Percentiles rank a stretch among this genome's conserved stretches.
Conservation (phyloP, 2,797 vertebrate species). For the Ctenopoma kingsleyae region DNA sequence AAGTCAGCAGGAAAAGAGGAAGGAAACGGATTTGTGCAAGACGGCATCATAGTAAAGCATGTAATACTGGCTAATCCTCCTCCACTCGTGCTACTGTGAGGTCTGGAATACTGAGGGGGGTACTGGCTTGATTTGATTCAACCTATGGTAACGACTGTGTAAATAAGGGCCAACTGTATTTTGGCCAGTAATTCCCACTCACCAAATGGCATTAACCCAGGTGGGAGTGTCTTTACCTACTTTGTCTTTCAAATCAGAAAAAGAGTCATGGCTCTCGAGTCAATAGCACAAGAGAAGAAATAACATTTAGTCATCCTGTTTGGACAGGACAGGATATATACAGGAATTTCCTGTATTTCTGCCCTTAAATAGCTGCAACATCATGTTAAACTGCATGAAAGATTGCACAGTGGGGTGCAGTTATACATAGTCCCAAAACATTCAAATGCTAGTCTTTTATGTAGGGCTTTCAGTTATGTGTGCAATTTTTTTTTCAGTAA, state of each 20-base stretch:
- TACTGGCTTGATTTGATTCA: constrained; percentile 35
- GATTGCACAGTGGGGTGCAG: background rate
- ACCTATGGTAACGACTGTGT: constrained; percentile 56
- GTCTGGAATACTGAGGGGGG: constrained; percentile 29
- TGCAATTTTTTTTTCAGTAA: background rate
- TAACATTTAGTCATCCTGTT: constrained; percentile 7
- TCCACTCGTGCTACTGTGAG: constrained; percentile 43
- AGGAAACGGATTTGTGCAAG: constrained; percentile 56
- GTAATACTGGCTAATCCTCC: constrained; percentile 71
- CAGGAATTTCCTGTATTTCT: background rate
- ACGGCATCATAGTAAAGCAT: constrained; percentile 58
- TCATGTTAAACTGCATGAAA: background rate
- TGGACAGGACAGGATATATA: constrained; percentile 7
- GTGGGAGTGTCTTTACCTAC: constrained; percentile 40
- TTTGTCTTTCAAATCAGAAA: constrained; percentile 45
- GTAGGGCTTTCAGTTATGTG: background rate
- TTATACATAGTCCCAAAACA: background rate
- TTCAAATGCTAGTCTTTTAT: background rate
- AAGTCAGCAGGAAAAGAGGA: constrained; percentile 46
- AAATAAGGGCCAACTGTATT: constrained; percentile 45
- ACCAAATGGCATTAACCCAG: constrained; percentile 43
- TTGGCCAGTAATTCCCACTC: constrained; percentile 33
- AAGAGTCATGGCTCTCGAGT: constrained; percentile 17
- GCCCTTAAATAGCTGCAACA: background rate
- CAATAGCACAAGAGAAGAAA: constrained; percentile 16